Conservation (phyloP, 2,113 vertebrate species). For the Circaetus gallicus region DNA sequence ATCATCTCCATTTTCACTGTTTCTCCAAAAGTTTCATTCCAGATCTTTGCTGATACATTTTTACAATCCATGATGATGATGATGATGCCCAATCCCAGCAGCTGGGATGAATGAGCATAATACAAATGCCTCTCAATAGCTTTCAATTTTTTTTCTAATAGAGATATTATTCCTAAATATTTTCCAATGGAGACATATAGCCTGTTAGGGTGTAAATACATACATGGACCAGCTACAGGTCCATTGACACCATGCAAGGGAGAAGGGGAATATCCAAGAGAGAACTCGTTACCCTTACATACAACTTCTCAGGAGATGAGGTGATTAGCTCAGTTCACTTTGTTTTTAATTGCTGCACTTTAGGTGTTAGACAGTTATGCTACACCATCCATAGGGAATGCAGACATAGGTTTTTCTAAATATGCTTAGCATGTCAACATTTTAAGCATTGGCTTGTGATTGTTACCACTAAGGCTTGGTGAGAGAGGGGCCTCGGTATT, state of each 20-base stretch:
- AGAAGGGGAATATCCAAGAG: neutral
- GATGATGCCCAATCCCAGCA: neutral
- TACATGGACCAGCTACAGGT: neutral
- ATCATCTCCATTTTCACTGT: neutral
- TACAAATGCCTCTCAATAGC: neutral
- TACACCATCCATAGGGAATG: conserved; percentile 58
- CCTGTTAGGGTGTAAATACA: neutral
- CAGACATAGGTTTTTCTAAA: conserved; percentile 65
- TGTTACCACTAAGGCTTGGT: conserved; percentile 32
- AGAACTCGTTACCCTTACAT: neutral
- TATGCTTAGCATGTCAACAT: conserved; percentile 67
- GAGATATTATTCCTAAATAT: neutral
- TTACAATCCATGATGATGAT: neutral
- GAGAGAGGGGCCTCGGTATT: conserved; percentile 56
- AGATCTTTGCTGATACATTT: neutral
- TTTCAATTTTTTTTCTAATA: neutral
- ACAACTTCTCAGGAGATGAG: neutral
- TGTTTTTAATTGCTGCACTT: neutral
- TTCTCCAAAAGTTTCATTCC: neutral
- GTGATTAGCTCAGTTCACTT: neutral
- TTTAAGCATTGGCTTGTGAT: conserved; percentile 43
- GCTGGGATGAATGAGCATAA: neutral
- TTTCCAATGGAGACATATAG: neutral
- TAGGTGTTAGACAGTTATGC: conserved; percentile 37
- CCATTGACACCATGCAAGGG: neutral